A percentile compares a stretch with the other conserved stretches of the same genome.
Conservation (phyloP, 2,113 vertebrate species). For the Zootoca vivipara region DNA sequence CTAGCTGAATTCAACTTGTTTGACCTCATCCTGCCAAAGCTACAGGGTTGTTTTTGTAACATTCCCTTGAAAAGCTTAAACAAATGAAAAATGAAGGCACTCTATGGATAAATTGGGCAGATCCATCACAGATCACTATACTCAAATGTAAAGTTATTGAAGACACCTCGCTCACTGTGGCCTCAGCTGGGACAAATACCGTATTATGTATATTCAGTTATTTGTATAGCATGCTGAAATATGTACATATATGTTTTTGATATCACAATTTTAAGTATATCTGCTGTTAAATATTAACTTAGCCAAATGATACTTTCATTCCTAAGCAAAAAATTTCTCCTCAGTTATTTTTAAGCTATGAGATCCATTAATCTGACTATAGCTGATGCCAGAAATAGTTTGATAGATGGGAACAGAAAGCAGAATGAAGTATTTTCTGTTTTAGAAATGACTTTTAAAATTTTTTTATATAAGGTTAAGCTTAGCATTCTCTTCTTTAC, state of each 20-base stretch:
- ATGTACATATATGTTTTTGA: neutral
- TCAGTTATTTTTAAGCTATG: slow-evolving; percentile 2
- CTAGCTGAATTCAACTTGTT: neutral
- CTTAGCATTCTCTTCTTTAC: slow-evolving; percentile 15
- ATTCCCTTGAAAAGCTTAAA: too few species aligned
- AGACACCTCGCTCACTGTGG: neutral
- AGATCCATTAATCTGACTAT: neutral
- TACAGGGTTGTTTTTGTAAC: too few species aligned
- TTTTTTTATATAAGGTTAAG: neutral
- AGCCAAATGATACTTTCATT: neutral
- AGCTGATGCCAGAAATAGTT: slow-evolving; percentile 3
- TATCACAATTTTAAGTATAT: too few species aligned
- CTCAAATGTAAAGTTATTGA: neutral
- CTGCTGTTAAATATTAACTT: neutral
- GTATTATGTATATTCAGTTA: too few species aligned
- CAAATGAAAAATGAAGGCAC: too few species aligned
- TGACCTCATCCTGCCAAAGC: too few species aligned
- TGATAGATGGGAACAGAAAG: slow-evolving; percentile 16
- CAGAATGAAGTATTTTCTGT: neutral
- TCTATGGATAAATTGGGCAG: too few species aligned
- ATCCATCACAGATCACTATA: too few species aligned
- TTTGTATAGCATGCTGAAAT: neutral
- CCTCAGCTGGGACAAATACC: neutral
- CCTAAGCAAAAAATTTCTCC: accelerated
- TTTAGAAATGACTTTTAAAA: neutral